These are phyloP conservation scores for Onychomys leucogaster DNA, from an alignment of 2,797 vertebrate genomes.

Conservation along the genomic window DNA sequence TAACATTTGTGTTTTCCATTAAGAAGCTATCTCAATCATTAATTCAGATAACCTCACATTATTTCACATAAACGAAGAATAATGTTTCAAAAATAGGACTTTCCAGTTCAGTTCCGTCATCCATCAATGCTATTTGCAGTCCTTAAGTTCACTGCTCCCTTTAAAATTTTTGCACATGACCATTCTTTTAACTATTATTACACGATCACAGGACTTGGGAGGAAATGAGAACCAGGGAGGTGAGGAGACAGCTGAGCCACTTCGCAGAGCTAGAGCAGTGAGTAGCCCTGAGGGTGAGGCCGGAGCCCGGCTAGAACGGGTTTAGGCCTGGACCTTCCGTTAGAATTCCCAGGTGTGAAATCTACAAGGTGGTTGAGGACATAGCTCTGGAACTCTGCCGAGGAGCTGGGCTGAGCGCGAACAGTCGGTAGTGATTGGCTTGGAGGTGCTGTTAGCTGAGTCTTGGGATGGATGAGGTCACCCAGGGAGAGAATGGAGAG, in stretches of 20 bases:
- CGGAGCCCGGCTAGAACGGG: not conserved
- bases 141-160: not conserved
- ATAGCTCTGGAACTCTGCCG: not conserved
- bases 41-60: slow-evolving; percentile 50
- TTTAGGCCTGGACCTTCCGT: not conserved
- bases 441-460: not conserved
- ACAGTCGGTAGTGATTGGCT: not conserved
- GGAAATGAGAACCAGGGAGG: not conserved
- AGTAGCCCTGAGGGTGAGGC: not conserved
- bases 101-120: not conserved
- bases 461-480: not conserved
- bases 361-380: not conserved
- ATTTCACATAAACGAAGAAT: slow-evolving; percentile 60
- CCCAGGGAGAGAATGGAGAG: not conserved
- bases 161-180: slow-evolving; percentile 7
- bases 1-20: slow-evolving; percentile 54
- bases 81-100: slow-evolving; percentile 47
- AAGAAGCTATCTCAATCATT: slow-evolving; percentile 49
- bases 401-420: not conserved
- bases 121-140: slow-evolving; percentile 23
- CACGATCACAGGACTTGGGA: not conserved
- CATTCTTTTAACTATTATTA: not conserved
- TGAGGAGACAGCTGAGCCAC: not conserved
- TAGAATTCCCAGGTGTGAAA: slow-evolving; percentile 25
- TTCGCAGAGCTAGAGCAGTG: not conserved